Percentiles rank a stretch among this genome's conserved stretches.
phyloP scores from a whole-genome alignment of 2,888 invertebrate species.

The Pantelozetes paolii region DNA sequence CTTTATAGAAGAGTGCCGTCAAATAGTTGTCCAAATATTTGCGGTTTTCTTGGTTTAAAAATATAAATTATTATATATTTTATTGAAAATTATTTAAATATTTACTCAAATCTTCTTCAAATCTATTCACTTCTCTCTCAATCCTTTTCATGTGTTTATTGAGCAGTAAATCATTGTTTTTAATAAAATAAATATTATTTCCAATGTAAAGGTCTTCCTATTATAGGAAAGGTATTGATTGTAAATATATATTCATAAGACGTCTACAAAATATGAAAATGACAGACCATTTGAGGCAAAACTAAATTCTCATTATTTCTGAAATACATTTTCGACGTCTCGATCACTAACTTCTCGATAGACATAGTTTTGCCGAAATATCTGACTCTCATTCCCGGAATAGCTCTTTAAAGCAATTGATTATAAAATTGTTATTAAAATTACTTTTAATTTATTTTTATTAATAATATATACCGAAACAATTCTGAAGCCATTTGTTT shows the following conservation, averaged over 20 bases:
- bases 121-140: constrained; percentile 13
- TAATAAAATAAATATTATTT: constrained; percentile 34
- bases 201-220: constrained; percentile 25
- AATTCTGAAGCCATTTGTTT: constrained; percentile 28
- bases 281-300: constrained; percentile 38
- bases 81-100: neutral
- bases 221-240: neutral
- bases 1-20: constrained; percentile 36
- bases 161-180: neutral
- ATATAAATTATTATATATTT: neutral
- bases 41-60: neutral
- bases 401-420: neutral
- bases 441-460: neutral
- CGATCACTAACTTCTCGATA: constrained; percentile 35
- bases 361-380: constrained; percentile 42
- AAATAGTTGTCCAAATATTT: constrained; percentile 33
- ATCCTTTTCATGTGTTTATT: constrained; percentile 20
- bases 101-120: constrained; percentile 28
- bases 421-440: neutral
- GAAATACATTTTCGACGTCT: constrained; percentile 22
- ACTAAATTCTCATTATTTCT: constrained; percentile 29
- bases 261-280: neutral
- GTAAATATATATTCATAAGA: neutral
- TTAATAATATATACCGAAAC: constrained; percentile 16
- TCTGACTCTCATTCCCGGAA: constrained; percentile 37